Conservation (phyloP, 1,140 invertebrate genomes). For the Orussus abietinus region DNA sequence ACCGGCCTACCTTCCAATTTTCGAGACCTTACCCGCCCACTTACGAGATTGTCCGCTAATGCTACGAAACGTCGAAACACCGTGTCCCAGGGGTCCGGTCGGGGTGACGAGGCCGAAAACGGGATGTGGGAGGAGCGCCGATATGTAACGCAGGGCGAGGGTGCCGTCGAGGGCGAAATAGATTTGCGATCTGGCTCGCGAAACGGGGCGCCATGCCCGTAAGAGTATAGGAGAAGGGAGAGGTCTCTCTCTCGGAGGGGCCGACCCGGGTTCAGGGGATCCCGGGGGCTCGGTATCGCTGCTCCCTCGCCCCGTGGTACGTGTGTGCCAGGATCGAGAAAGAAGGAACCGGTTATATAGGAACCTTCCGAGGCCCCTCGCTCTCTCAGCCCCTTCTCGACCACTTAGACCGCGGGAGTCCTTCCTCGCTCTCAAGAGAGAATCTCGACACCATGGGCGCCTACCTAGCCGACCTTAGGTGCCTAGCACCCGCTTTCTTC, state of each 20-base stretch:
- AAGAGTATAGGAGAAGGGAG: not conserved
- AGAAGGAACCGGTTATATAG: constrained; percentile 47
- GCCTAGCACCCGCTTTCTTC: constrained; percentile 21
- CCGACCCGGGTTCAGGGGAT: too few relatives aligned
- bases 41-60: constrained; percentile 51
- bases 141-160: not conserved
- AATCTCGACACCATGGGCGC: constrained; percentile 28
- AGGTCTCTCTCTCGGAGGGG: too few relatives aligned
- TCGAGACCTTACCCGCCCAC: constrained; percentile 53
- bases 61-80: constrained; percentile 44
- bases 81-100: not conserved
- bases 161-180: not conserved
- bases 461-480: constrained; percentile 30
- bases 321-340: constrained; percentile 7
- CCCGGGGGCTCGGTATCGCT: too few relatives aligned
- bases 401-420: constrained; percentile 10
- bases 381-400: constrained; percentile 24
- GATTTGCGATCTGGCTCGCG: not conserved
- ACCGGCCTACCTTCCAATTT: constrained; percentile 54
- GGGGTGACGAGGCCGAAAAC: too few relatives aligned
- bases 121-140: too few relatives aligned
- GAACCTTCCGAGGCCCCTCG: constrained; percentile 34
- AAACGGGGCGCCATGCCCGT: not conserved
- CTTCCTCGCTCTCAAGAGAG: too few relatives aligned
- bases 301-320: too few relatives aligned